These are phyloP conservation scores for Archocentrus centrarchus DNA, from an alignment of 2,113 vertebrate species.

Conservation along the genomic window DNA sequence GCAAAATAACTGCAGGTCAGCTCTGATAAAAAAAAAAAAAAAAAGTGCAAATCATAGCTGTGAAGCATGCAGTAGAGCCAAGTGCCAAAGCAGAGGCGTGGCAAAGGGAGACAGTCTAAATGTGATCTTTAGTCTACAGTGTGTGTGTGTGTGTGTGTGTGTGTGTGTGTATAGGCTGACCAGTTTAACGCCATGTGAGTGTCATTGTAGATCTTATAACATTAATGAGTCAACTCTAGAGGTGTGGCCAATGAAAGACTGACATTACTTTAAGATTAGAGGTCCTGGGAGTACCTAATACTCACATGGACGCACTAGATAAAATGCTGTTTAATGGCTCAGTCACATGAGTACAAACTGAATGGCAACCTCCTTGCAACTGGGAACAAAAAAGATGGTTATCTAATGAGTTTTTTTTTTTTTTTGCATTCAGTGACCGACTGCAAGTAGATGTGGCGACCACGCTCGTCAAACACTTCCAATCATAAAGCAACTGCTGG, in stretches of 20 bases:
- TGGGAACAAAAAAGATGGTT: neutral
- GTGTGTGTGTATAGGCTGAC: neutral
- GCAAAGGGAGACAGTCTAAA: conserved; percentile 7
- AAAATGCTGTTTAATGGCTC: neutral
- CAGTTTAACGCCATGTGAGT: neutral
- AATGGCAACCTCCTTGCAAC: neutral
- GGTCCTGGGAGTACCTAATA: neutral
- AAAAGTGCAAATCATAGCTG: conserved; percentile 15
- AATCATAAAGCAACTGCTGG: too few relatives aligned
- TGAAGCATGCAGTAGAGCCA: conserved; percentile 54
- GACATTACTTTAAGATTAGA: neutral
- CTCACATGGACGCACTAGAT: neutral
- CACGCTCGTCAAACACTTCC: too few relatives aligned
- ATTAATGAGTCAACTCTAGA: neutral
- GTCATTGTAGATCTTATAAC: neutral
- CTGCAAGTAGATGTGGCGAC: neutral
- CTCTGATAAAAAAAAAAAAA: neutral
- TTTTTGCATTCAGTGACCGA: rapidly evolving
- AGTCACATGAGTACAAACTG: neutral
- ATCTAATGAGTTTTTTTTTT: neutral
- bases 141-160: too few relatives aligned
- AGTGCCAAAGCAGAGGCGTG: conserved; percentile 41
- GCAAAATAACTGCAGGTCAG: conserved; percentile 22
- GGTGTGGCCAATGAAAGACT: neutral
- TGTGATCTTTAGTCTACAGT: conserved; percentile 12